These are phyloP conservation scores for Arrhamphus sclerolepis DNA, from an alignment of 2,797 vertebrate species.

Conservation along the genomic window DNA sequence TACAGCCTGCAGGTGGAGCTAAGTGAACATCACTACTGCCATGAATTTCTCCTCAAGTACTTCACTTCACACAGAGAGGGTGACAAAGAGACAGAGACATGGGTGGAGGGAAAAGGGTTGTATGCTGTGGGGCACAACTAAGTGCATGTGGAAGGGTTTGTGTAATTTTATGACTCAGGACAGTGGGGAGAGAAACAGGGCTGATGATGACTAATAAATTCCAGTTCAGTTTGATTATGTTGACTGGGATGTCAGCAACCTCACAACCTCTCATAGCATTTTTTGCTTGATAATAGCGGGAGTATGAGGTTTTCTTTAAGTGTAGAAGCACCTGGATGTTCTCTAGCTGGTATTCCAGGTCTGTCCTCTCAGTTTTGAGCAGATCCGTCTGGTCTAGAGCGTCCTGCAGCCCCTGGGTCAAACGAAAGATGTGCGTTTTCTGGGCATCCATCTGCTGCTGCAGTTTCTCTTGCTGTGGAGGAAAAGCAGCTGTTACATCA, in stretches of 20 bases:
- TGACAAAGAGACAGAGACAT: constrained; percentile 37
- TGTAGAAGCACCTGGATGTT: constrained; percentile 82
- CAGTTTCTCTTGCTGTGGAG: constrained; percentile 92
- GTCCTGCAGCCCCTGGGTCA: constrained; percentile 97
- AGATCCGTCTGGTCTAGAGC: constrained; percentile 96
- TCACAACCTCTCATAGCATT: constrained; percentile 73
- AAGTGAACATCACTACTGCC: constrained; percentile 79
- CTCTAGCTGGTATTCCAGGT: constrained; percentile 91
- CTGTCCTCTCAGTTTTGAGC: constrained; percentile 96
- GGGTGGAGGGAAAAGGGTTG: not conserved
- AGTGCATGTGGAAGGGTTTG: not conserved
- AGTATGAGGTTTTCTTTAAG: constrained; percentile 14
- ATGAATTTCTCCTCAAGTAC: constrained; percentile 74
- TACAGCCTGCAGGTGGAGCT: constrained; percentile 89
- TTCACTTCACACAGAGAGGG: constrained; percentile 59
- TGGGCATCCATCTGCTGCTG: constrained; percentile 99
- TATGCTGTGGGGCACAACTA: constrained; percentile 19
- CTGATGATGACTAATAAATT: constrained; percentile 56
- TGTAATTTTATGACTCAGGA: constrained; percentile 14
- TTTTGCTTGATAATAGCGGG: not conserved
- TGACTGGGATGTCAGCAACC: not conserved
- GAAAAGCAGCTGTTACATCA: constrained; percentile 18
- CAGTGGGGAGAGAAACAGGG: constrained; percentile 23
- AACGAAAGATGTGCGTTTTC: constrained; percentile 96
- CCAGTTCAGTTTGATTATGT: constrained; percentile 30